phyloP scores from a whole-genome alignment of 1,140 invertebrate species.

The Penaeus japonicus region DNA sequence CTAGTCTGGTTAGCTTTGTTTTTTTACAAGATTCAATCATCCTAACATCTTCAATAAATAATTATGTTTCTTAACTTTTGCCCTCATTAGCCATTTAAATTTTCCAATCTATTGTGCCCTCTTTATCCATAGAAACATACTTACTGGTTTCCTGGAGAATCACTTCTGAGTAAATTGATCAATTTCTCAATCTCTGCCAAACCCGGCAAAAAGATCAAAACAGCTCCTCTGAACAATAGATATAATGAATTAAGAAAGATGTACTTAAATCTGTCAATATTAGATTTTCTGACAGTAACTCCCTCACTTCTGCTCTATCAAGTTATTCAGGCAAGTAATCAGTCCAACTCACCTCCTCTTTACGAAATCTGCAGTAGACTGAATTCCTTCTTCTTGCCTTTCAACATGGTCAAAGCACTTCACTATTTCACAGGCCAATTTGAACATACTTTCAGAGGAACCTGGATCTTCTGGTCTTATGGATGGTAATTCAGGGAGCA shows the following conservation, averaged over 20 bases:
- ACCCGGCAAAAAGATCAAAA: constrained; percentile 89
- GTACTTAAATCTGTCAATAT: neutral
- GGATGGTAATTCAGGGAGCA: constrained; percentile 30
- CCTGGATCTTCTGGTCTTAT: constrained; percentile 62
- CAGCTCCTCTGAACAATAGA: constrained; percentile 71
- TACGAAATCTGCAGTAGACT: neutral
- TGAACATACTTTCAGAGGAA: constrained; percentile 66
- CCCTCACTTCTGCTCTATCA: too few relatives aligned
- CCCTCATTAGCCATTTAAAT: too few relatives aligned
- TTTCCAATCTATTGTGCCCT: neutral
- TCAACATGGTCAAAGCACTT: constrained; percentile 36
- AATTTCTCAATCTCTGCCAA: constrained; percentile 81
- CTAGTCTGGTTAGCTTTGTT: too few relatives aligned
- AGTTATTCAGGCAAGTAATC: neutral
- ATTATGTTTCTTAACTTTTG: too few relatives aligned
- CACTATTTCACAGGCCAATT: constrained; percentile 24
- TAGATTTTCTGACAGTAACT: neutral
- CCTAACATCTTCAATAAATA: neutral
- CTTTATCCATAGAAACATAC: neutral
- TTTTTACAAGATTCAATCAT: neutral
- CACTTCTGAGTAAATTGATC: constrained; percentile 60
- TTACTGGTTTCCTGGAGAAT: constrained; percentile 31
- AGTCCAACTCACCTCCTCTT: neutral
- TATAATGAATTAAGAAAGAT: neutral
- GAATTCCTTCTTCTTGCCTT: neutral